Evolutionary conservation across 1,140 invertebrate species (phyloP).

Genomic region (Mycetomoellerius zeteki): DNA sequence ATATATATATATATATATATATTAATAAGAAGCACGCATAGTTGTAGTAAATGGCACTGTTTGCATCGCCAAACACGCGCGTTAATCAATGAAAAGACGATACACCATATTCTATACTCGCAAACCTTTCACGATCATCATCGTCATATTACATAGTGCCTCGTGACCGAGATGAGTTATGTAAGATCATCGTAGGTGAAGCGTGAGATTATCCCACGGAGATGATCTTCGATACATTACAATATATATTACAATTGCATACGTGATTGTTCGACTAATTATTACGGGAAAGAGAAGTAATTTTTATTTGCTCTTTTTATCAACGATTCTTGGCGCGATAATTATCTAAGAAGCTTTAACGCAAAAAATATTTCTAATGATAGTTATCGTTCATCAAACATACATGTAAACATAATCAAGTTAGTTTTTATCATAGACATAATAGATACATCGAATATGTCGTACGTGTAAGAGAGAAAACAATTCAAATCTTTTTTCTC

Average conservation of each 20-base stretch:
- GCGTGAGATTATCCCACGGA: conserved; percentile 82
- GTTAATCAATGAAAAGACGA: conserved; percentile 72
- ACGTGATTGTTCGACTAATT: conserved; percentile 21
- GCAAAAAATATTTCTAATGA: conserved; percentile 6
- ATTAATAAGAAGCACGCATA: background rate
- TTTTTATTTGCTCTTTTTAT: conserved; percentile 14
- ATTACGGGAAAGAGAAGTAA: background rate
- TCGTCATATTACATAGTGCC: conserved; percentile 60
- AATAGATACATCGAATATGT: no score
- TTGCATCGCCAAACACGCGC: background rate
- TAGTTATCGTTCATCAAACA: background rate
- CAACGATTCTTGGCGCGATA: background rate
- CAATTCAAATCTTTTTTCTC: no score
- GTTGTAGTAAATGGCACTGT: conserved; percentile 21
- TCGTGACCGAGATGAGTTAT: conserved; percentile 71
- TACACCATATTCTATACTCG: conserved; percentile 63
- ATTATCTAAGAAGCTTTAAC: background rate
- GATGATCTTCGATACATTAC: conserved; percentile 43
- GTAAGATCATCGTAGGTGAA: conserved; percentile 79
- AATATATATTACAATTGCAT: conserved; percentile 50
- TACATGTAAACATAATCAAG: background rate
- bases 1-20: background rate
- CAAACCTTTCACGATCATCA: conserved; percentile 82
- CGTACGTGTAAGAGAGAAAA: no score
- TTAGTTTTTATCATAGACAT: no score